phyloP scores from a whole-genome alignment of 1,140 invertebrate species.

The Panulirus ornatus region DNA sequence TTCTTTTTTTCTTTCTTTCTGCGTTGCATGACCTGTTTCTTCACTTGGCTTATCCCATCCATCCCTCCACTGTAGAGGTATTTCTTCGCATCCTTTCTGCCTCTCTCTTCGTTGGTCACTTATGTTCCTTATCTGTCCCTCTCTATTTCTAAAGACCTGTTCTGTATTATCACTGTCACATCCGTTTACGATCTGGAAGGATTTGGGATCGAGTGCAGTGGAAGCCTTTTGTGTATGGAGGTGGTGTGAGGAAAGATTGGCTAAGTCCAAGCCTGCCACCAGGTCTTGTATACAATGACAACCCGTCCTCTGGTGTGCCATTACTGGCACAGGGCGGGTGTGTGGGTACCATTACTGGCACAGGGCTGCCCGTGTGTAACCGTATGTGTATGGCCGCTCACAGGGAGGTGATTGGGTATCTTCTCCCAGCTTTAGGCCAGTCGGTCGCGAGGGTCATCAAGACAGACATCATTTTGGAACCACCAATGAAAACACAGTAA shows the following conservation, averaged over 20 bases:
- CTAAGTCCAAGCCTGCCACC: too few relatives aligned
- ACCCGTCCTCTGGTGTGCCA: too few relatives aligned
- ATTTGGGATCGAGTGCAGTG: too few relatives aligned
- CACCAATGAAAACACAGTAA: not conserved
- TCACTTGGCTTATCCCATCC: not conserved
- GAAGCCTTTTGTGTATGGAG: too few relatives aligned
- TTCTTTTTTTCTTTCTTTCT: not conserved
- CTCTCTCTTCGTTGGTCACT: too few relatives aligned
- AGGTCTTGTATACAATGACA: not conserved
- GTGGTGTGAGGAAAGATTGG: too few relatives aligned
- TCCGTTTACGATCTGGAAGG: too few relatives aligned
- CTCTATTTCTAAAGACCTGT: not conserved
- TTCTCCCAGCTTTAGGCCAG: not conserved
- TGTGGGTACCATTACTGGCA: too few relatives aligned
- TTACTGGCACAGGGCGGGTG: too few relatives aligned
- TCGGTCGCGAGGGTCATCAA: not conserved
- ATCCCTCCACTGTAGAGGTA: not conserved
- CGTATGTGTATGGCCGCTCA: not conserved
- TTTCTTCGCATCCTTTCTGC: too few relatives aligned
- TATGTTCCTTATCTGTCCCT: too few relatives aligned
- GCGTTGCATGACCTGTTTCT: not conserved
- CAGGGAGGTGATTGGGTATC: not conserved
- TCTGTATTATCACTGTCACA: too few relatives aligned
- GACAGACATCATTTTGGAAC: not conserved
- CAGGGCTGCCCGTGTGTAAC: not conserved